These are phyloP conservation scores for Diachasma alloeum DNA, from an alignment of 1,140 invertebrate genomes.

Conservation along the genomic window DNA sequence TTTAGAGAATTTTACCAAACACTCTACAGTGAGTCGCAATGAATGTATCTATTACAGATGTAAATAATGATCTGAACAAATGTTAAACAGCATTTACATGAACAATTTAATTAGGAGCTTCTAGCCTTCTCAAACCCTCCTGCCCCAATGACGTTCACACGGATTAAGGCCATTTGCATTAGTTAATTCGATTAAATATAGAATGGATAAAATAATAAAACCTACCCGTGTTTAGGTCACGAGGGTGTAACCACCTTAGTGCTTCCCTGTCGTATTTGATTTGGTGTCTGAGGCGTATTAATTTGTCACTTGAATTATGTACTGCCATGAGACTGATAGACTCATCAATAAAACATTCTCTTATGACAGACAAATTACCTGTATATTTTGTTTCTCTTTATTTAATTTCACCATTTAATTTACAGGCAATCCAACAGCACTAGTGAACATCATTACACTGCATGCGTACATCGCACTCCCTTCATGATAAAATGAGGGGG, in stretches of 20 bases:
- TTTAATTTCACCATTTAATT: constrained; percentile 1
- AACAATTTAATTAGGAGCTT: neutral
- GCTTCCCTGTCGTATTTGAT: constrained; percentile 38
- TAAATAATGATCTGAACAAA: no score
- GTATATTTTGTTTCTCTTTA: neutral
- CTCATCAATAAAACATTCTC: neutral
- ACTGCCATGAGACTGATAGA: neutral
- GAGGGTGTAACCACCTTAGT: constrained; percentile 32
- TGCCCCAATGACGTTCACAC: neutral
- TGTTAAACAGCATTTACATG: neutral
- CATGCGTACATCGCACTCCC: constrained; percentile 9
- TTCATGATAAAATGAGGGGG: constrained; percentile 5
- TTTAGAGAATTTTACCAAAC: no score
- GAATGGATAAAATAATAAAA: constrained; percentile 4
- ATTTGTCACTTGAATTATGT: constrained; percentile 14
- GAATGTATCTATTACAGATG: no score
- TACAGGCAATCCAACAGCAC: constrained; percentile 5
- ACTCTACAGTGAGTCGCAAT: no score
- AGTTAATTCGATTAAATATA: constrained; percentile 14
- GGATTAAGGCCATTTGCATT: neutral
- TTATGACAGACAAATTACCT: neutral
- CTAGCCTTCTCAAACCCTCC: neutral
- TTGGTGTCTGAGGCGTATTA: constrained; percentile 28
- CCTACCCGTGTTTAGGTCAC: constrained; percentile 9
- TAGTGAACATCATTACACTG: constrained; percentile 1